A percentile compares a stretch with the other conserved stretches of the same genome.
Evolutionary conservation across 2,888 invertebrate species (phyloP).

Genomic region (Dione juno): DNA sequence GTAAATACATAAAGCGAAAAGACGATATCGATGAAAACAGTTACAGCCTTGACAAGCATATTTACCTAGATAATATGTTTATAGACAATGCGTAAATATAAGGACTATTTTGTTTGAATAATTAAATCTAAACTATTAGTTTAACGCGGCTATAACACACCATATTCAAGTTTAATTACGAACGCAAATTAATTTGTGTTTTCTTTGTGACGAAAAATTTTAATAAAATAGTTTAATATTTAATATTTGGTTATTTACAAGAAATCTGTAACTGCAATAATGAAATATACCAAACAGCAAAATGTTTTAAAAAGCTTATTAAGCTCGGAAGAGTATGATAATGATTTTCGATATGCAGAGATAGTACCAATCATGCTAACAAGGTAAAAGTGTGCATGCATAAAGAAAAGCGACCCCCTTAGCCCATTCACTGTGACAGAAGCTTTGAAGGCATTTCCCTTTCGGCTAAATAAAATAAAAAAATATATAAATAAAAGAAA

Average conservation of each 20-base stretch:
- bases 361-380: conserved; percentile 35
- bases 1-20: background rate
- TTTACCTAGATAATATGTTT: background rate
- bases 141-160: background rate
- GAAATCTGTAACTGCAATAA: too few species aligned
- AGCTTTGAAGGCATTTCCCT: conserved; percentile 62
- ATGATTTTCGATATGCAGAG: conserved; percentile 19
- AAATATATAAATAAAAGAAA: background rate
- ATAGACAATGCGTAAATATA: background rate
- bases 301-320: background rate
- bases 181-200: conserved; percentile 5
- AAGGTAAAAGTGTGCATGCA: conserved; percentile 18
- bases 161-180: background rate
- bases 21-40: background rate
- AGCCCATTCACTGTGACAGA: conserved; percentile 62
- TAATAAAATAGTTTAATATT: too few species aligned
- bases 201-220: too few species aligned
- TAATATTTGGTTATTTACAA: too few species aligned
- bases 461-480: conserved; percentile 36
- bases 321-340: background rate
- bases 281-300: background rate
- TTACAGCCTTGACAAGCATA: background rate
- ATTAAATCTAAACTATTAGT: background rate
- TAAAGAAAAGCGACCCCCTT: conserved; percentile 55
- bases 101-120: background rate